These are phyloP conservation scores for Orchestia grillus DNA, from an alignment of 1,140 invertebrate genomes.

Conservation along the genomic window DNA sequence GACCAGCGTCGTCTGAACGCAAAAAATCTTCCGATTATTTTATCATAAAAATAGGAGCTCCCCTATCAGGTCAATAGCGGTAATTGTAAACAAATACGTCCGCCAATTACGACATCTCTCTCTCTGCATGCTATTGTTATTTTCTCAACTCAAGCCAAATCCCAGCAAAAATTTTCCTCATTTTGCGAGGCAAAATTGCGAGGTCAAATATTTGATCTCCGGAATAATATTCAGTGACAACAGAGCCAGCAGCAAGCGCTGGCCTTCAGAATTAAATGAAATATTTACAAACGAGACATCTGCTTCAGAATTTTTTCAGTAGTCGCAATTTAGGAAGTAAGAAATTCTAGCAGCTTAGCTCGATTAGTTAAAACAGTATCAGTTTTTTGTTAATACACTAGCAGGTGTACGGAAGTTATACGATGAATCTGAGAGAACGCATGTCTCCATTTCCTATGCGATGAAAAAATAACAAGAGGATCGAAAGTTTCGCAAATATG, in stretches of 20 bases:
- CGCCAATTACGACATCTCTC: slow-evolving; percentile 31
- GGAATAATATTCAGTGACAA: slow-evolving; percentile 11
- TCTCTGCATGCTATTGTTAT: slow-evolving; percentile 20
- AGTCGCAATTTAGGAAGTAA: background rate
- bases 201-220: slow-evolving; percentile 19
- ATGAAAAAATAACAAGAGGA: background rate
- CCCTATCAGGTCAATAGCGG: slow-evolving; percentile 6
- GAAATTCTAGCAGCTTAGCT: background rate
- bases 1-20: background rate
- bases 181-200: slow-evolving; percentile 5
- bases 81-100: slow-evolving; percentile 48
- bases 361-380: background rate
- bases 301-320: background rate
- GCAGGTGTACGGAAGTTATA: background rate
- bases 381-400: background rate
- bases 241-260: background rate
- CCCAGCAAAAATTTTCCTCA: slow-evolving; percentile 16
- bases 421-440: background rate
- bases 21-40: background rate
- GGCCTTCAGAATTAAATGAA: background rate
- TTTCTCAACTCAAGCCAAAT: slow-evolving; percentile 40
- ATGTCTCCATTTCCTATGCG: background rate
- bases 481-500: background rate
- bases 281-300: background rate
- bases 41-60: slow-evolving; percentile 2